phyloP scores from a whole-genome alignment of 2,888 invertebrate genomes.

The Augiades crinisus region DNA sequence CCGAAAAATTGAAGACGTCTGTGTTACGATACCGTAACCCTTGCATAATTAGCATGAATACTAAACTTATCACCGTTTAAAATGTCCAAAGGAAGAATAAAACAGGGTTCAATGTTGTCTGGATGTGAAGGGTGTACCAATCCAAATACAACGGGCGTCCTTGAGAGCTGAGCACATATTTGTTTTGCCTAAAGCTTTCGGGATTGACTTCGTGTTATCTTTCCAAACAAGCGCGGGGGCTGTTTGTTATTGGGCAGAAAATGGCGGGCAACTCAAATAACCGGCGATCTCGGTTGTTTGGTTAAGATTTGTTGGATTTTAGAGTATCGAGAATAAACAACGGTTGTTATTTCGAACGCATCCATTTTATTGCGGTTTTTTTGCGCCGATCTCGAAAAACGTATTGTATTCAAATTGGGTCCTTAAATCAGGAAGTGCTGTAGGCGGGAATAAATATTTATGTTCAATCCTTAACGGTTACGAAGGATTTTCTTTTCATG shows the following conservation, averaged over 20 bases:
- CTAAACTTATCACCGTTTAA: no score
- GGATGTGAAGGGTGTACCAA: background rate
- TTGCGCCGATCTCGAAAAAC: background rate
- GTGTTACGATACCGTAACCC: no score
- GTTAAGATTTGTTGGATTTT: conserved; percentile 40
- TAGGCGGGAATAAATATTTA: conserved; percentile 10
- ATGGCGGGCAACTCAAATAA: conserved; percentile 37
- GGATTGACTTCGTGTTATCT: conserved; percentile 68
- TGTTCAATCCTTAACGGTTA: no score
- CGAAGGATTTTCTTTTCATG: background rate
- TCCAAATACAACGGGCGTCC: conserved; percentile 39
- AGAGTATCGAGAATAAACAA: conserved; percentile 38
- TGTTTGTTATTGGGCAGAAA: conserved; percentile 49
- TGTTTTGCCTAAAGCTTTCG: conserved; percentile 60
- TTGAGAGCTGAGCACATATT: conserved; percentile 70
- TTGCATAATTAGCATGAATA: no score
- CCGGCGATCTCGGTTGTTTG: conserved; percentile 35
- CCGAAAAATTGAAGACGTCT: no score
- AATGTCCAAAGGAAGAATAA: no score
- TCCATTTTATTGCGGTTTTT: conserved; percentile 16
- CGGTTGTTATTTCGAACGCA: conserved; percentile 26
- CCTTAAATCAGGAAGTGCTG: background rate
- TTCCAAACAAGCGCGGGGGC: conserved; percentile 60
- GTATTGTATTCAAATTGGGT: background rate
- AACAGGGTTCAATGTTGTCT: conserved; percentile 1